Base-by-base conservation (phyloP, 2,888 invertebrate species). In the Temnothorax unifasciatus region DNA sequence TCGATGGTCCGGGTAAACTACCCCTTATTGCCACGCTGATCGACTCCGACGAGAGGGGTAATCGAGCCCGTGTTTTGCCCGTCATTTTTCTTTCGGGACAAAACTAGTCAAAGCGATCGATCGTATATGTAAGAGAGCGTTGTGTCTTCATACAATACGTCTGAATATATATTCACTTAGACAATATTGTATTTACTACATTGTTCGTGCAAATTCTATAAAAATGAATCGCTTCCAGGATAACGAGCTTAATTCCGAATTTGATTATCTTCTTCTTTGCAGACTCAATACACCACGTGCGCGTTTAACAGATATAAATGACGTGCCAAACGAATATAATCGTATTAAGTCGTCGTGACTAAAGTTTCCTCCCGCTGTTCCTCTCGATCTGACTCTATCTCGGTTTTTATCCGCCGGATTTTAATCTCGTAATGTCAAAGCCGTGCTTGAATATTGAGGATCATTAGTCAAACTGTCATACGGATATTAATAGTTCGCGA, bases 381-480 rank as follows among this genome's bases (percentile, higher is more conserved):
- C 84, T 81, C 68, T 73, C 29, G 25, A 57, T 73, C 71, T 64
- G 41, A 64, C 52, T 64, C 76, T 84, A 82, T 88, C 86, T 84
- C 69, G 84, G 63, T 83, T 85, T 87, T 91, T 90, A 91, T 92
- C 89, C 89, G 90, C 83, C 86, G 92, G 92, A 94, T 93, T 94
- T 95, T 94, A 94, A 95, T 95, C 94, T 94, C 93, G 93, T 95
- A 95, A 95, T 95, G 94, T 94, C 94, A 94, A 93, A 94, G 92
- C 92, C 91, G 90, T 92, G 93, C 92, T 91, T 74, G 89, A 89
- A 87, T 90, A 92, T 92, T 89, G 92, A 87, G 90, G 89, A 93
- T 94, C 95, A 95, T 95, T 95, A 95, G 94, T 95, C 95, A 95
- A 94, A 52, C 94, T 94, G 95, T 95, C 95, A 94, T 95, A 94